phyloP scores from a whole-genome alignment of 2,113 vertebrate genomes.

The Halichoeres trimaculatus region DNA sequence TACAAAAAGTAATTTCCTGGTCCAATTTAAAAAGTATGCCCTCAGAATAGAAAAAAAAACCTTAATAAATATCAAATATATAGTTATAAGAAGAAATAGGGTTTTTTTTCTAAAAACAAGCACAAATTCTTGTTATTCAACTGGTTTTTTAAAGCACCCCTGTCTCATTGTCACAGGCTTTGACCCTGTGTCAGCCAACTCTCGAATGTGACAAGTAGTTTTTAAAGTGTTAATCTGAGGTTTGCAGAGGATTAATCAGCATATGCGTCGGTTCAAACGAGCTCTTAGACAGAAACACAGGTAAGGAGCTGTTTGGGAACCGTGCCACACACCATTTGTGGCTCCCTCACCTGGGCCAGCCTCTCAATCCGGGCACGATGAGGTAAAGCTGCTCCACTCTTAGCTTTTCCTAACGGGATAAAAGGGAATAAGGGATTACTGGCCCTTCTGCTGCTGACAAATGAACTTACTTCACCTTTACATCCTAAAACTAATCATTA shows the following conservation, averaged over 20 bases:
- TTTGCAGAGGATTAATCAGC: conserved; percentile 12
- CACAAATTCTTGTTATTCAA: background rate
- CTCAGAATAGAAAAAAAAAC: too few species aligned
- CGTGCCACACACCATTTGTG: conserved; percentile 20
- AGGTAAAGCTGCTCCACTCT: conserved; percentile 68
- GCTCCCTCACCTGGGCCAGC: conserved; percentile 42
- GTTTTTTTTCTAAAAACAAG: too few species aligned
- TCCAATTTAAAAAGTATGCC: background rate
- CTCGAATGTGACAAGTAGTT: conserved; percentile 1
- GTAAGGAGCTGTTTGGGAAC: conserved; percentile 36
- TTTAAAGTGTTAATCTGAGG: conserved; percentile 30
- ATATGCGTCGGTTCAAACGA: conserved; percentile 7
- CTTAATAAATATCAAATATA: too few species aligned
- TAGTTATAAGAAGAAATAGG: too few species aligned
- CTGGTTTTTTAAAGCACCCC: background rate
- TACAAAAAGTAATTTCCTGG: background rate
- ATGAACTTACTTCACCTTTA: conserved; percentile 4
- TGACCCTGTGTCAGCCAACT: background rate
- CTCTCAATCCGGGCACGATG: conserved; percentile 38
- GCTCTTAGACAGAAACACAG: background rate
- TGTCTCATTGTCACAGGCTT: background rate
- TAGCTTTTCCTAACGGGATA: conserved; percentile 67
- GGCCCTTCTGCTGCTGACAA: conserved; percentile 42
- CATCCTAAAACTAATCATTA: conserved; percentile 14
- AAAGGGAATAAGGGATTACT: conserved; percentile 48